phyloP scores from a whole-genome alignment of 1,140 invertebrate genomes.

The Lineus longissimus region DNA sequence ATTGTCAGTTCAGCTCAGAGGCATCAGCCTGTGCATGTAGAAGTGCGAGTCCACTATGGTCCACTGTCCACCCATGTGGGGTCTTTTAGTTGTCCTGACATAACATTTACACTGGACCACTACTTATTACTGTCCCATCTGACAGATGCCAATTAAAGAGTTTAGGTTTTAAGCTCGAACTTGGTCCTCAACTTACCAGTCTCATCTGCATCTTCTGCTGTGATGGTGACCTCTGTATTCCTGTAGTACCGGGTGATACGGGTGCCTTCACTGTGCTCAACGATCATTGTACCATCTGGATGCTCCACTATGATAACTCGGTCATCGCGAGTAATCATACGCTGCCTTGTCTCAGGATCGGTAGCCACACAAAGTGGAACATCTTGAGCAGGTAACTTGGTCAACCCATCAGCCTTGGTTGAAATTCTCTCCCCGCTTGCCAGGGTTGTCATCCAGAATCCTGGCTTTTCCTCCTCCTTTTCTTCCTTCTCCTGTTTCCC shows the following conservation, averaged over 20 bases:
- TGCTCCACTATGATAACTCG: constrained; percentile 48
- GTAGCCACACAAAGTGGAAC: constrained; percentile 41
- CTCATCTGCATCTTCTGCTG: constrained; percentile 26
- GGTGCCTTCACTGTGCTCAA: constrained; percentile 53
- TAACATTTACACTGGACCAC: background rate
- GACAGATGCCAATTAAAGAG: too few species aligned
- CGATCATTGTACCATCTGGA: constrained; percentile 47
- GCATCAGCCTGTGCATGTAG: background rate
- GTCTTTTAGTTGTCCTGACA: too few species aligned
- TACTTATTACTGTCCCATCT: too few species aligned
- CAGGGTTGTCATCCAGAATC: constrained; percentile 40
- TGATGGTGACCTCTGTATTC: constrained; percentile 25
- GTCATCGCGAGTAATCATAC: constrained; percentile 51
- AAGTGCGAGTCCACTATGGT: background rate
- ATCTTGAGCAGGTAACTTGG: constrained; percentile 23
- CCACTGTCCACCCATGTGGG: too few species aligned
- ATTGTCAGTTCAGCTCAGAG: too few species aligned
- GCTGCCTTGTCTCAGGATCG: constrained; percentile 49
- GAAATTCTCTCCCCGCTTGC: constrained; percentile 39
- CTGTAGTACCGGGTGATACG: constrained; percentile 48
- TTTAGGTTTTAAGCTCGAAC: too few species aligned
- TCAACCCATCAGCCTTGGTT: constrained; percentile 24
- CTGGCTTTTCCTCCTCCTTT: constrained; percentile 18
- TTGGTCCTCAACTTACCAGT: constrained; percentile 12
- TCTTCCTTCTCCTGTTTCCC: constrained; percentile 16